Percentiles rank a stretch among this genome's conserved stretches.
phyloP scores from a whole-genome alignment of 2,888 invertebrate genomes.

The Teleogryllus oceanicus region DNA sequence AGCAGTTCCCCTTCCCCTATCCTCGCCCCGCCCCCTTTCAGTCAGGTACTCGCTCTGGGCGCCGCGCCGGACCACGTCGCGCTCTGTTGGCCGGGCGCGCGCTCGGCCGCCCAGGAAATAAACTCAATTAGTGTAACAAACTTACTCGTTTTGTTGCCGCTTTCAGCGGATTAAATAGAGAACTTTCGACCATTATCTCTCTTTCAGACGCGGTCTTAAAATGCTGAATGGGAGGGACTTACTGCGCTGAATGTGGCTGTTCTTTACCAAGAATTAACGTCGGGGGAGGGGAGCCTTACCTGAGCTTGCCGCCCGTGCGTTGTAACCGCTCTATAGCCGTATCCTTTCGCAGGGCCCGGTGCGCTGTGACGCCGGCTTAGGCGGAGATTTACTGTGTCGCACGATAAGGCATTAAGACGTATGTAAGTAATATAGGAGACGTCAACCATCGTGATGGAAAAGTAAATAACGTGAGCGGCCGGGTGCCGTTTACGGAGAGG shows the following conservation, averaged over 20 bases:
- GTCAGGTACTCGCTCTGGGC: not conserved
- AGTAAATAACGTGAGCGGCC: too few relatives aligned
- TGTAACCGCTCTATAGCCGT: too few relatives aligned
- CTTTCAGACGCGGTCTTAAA: not conserved
- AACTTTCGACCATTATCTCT: conserved; percentile 9
- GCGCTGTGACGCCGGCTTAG: too few relatives aligned
- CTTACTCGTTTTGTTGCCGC: conserved; percentile 1
- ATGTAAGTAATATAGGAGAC: too few relatives aligned
- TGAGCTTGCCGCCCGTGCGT: not conserved
- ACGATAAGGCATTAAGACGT: too few relatives aligned
- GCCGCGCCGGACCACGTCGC: not conserved
- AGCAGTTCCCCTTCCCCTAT: not conserved
- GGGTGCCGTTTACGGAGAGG: too few relatives aligned
- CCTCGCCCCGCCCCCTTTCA: not conserved
- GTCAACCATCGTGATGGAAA: too few relatives aligned
- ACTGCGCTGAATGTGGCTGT: not conserved
- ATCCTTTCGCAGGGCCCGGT: too few relatives aligned
- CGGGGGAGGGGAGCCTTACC: not conserved
- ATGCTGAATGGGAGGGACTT: conserved; percentile 18
- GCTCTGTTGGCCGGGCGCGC: not conserved
- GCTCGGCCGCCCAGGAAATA: conserved; percentile 10
- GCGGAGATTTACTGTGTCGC: too few relatives aligned
- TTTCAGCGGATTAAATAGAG: conserved; percentile 3
- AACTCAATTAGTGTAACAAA: conserved; percentile 18
- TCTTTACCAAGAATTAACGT: not conserved